Evolutionary conservation across 2,888 invertebrate genomes (phyloP).

Genomic region (Synanthedon formicaeformis): DNA sequence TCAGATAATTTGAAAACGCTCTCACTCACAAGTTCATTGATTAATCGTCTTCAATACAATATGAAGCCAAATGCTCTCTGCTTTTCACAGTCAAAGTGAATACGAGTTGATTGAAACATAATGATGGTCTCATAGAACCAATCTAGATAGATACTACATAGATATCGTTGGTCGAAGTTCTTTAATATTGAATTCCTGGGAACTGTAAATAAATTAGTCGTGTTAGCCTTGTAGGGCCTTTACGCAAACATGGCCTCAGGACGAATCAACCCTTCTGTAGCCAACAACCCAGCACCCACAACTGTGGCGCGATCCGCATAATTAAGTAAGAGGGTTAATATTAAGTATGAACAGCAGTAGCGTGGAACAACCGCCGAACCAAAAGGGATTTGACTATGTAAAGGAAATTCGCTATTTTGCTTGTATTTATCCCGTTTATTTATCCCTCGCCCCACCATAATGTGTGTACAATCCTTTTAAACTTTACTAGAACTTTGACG

Average conservation of each 20-base stretch:
- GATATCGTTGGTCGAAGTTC: slow-evolving; percentile 9
- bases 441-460: background rate
- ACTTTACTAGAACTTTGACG: background rate
- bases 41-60: too few species aligned
- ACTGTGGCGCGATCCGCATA: slow-evolving; percentile 49
- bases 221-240: slow-evolving; percentile 40
- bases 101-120: too few species aligned
- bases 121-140: too few species aligned
- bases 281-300: slow-evolving; percentile 15
- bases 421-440: background rate
- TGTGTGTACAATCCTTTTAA: background rate
- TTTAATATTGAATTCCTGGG: slow-evolving; percentile 23
- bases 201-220: slow-evolving; percentile 47
- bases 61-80: too few species aligned
- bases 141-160: too few species aligned
- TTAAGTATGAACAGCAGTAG: slow-evolving; percentile 63
- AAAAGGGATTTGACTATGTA: slow-evolving; percentile 28
- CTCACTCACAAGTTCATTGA: too few species aligned
- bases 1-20: too few species aligned
- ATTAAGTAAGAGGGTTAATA: slow-evolving; percentile 58
- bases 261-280: slow-evolving; percentile 34
- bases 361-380: slow-evolving; percentile 34
- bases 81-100: too few species aligned
- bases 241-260: slow-evolving; percentile 40
- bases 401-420: slow-evolving; percentile 38